phyloP scores from a whole-genome alignment of 2,888 invertebrate species.

The Diaphora mendica region DNA sequence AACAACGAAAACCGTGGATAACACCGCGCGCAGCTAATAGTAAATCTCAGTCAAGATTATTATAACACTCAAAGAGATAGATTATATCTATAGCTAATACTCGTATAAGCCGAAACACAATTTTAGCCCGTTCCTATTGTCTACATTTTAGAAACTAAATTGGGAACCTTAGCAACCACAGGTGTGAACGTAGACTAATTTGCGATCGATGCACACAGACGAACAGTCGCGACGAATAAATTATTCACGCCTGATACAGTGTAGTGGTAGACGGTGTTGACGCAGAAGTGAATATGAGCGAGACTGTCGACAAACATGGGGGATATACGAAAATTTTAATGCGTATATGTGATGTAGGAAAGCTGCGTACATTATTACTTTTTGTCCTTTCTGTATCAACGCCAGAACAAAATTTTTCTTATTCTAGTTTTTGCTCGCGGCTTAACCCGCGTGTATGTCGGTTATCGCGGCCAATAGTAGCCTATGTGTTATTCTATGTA shows the following conservation, averaged over 20 bases:
- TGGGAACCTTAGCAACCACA: too few species aligned
- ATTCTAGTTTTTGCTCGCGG: too few species aligned
- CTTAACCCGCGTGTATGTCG: too few species aligned
- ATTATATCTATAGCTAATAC: background rate
- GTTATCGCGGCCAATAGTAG: too few species aligned
- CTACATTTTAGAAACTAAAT: background rate
- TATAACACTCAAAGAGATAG: background rate
- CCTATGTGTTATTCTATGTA: too few species aligned
- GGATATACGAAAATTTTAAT: constrained; percentile 4
- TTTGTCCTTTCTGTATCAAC: background rate
- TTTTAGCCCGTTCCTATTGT: background rate
- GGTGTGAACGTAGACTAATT: constrained; percentile 5
- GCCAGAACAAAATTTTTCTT: background rate
- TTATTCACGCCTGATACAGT: constrained; percentile 37
- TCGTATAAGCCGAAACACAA: background rate
- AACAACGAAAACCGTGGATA: too few species aligned
- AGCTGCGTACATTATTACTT: background rate
- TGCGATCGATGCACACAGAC: constrained; percentile 37
- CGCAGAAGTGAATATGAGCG: constrained; percentile 14
- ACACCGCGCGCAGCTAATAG: background rate
- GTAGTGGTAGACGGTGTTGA: constrained; percentile 31
- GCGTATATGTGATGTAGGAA: background rate
- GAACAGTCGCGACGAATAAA: constrained; percentile 36
- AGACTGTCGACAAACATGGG: constrained; percentile 31
- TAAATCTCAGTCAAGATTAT: background rate